phyloP scores from a whole-genome alignment of 1,140 invertebrate genomes.

The Drosophila lowei region DNA sequence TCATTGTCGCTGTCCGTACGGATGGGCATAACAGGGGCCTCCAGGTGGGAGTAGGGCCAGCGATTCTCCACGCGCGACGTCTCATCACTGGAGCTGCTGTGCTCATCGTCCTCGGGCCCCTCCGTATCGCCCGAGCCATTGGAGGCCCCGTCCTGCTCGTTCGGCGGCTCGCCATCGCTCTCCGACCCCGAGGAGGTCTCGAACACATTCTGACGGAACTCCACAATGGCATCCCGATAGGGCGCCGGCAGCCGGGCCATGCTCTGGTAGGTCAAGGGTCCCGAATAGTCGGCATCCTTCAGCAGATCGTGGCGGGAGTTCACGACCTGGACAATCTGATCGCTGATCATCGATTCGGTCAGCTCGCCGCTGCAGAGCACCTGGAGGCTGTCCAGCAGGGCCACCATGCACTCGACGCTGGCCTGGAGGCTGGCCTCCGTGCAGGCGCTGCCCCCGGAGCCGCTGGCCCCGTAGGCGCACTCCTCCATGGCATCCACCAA shows the following conservation, averaged over 20 bases:
- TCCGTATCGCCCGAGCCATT: slow-evolving; percentile 89
- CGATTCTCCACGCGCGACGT: slow-evolving; percentile 76
- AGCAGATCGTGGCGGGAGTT: slow-evolving; percentile 89
- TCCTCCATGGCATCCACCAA: slow-evolving; percentile 96
- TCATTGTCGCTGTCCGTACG: slow-evolving; percentile 79
- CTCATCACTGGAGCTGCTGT: slow-evolving; percentile 80
- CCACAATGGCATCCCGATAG: slow-evolving; percentile 86
- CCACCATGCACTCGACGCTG: slow-evolving; percentile 92
- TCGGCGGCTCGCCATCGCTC: slow-evolving; percentile 84
- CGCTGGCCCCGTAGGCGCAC: slow-evolving; percentile 85
- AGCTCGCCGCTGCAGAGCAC: slow-evolving; percentile 90
- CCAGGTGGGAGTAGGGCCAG: slow-evolving; percentile 81
- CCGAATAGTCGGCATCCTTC: slow-evolving; percentile 92
- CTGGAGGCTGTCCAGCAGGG: slow-evolving; percentile 92
- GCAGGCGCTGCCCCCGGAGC: slow-evolving; percentile 84
- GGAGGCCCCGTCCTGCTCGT: slow-evolving; percentile 83
- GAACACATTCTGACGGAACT: slow-evolving; percentile 84
- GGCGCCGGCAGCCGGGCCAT: slow-evolving; percentile 91
- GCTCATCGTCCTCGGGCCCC: slow-evolving; percentile 86
- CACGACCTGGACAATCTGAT: slow-evolving; percentile 86
- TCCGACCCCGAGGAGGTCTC: slow-evolving; percentile 85
- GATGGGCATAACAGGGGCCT: slow-evolving; percentile 77
- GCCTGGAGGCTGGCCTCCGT: slow-evolving; percentile 90
- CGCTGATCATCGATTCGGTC: slow-evolving; percentile 84
- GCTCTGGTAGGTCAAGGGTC: slow-evolving; percentile 92